Conservation (phyloP, 2,888 invertebrate genomes). For the Fragum sueziense region DNA sequence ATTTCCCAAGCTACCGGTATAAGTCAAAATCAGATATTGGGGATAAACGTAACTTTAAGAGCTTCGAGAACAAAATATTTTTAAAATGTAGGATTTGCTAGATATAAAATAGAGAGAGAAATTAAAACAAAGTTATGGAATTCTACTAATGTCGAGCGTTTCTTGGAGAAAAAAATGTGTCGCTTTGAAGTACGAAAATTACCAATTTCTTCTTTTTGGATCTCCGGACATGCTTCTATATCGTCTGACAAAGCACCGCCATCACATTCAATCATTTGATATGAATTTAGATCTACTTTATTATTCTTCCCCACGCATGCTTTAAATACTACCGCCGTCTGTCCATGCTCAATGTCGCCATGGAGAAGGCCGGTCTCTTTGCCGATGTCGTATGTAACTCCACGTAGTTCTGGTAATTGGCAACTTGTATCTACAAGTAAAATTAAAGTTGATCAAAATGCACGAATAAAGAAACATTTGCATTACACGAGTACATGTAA, state of each 20-base stretch:
- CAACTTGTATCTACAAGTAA: not conserved
- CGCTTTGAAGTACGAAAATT: no score
- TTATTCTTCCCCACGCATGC: not conserved
- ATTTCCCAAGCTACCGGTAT: no score
- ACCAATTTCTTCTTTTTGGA: not conserved
- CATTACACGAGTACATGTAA: no score
- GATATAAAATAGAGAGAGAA: no score
- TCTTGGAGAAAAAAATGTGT: no score
- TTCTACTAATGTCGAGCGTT: no score
- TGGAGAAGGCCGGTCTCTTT: not conserved
- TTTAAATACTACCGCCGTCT: not conserved
- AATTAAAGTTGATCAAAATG: not conserved
- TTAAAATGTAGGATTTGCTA: no score
- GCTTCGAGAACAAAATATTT: no score
- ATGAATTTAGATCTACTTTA: not conserved
- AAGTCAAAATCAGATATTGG: no score
- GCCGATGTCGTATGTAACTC: not conserved
- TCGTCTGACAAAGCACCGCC: not conserved
- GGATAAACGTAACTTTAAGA: no score
- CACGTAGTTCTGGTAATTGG: not conserved
- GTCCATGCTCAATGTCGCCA: not conserved
- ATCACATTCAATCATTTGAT: not conserved
- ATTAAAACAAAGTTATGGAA: no score
- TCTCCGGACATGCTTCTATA: not conserved
- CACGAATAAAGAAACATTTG: no score